Conservation (phyloP, 2,888 invertebrate species). For the Branchipolynoe longqiensis region DNA sequence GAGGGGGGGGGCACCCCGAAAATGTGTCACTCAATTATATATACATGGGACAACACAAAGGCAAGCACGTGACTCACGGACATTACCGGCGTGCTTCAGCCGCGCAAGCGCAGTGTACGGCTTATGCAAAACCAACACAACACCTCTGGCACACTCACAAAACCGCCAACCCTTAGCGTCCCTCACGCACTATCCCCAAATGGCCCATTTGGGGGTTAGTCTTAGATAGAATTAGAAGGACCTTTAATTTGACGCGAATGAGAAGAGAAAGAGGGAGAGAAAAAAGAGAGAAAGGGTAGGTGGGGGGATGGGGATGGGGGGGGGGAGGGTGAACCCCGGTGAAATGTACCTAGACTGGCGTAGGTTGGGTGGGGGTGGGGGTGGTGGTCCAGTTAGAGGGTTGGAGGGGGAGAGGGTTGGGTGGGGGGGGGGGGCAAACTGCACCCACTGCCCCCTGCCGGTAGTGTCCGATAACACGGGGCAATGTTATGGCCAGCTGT, state of each 20-base stretch:
- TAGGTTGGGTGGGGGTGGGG: not conserved
- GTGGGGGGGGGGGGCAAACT: not conserved
- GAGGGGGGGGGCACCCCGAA: not conserved
- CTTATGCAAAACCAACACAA: too few relatives aligned
- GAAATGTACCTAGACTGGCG: not conserved
- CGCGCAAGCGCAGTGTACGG: not conserved
- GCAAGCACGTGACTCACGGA: conserved; percentile 7
- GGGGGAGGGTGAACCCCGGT: not conserved
- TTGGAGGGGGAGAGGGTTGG: not conserved
- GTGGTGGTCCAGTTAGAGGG: not conserved
- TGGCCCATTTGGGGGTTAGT: not conserved
- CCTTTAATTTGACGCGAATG: too few relatives aligned
- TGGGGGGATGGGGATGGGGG: not conserved
- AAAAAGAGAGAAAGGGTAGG: too few relatives aligned
- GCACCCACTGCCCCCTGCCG: not conserved
- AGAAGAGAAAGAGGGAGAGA: too few relatives aligned
- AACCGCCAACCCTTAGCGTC: not conserved
- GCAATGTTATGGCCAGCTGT: too few relatives aligned
- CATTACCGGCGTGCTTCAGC: not conserved
- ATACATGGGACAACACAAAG: conserved; percentile 28
- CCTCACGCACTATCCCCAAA: not conserved
- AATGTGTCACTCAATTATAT: conserved; percentile 48
- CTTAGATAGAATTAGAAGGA: too few relatives aligned
- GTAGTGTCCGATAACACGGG: too few relatives aligned
- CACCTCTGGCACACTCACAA: too few relatives aligned